A percentile compares a stretch with the other conserved stretches of the same genome.
These are phyloP conservation scores for Helicoverpa zea DNA, from an alignment of 1,140 invertebrate genomes.

Conservation along the genomic window DNA sequence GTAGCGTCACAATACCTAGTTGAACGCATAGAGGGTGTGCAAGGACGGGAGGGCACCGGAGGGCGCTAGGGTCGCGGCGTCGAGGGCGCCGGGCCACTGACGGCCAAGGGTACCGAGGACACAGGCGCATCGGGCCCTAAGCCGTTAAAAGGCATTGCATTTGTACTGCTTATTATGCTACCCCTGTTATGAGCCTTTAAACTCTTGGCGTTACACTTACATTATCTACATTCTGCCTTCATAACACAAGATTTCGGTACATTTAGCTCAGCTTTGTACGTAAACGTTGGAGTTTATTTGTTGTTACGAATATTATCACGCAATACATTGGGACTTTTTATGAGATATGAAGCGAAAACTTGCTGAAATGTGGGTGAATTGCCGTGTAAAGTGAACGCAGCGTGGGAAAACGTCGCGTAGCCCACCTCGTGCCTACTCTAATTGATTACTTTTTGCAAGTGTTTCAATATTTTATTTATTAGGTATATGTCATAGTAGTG, in stretches of 20 bases:
- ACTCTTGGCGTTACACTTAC: conserved; percentile 28
- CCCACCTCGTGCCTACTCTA: background rate
- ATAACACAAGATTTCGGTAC: background rate
- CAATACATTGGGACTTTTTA: conserved; percentile 20
- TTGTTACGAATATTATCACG: conserved; percentile 12
- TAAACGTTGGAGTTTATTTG: conserved; percentile 1
- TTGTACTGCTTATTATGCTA: conserved; percentile 53
- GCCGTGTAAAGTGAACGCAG: background rate
- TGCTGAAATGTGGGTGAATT: conserved; percentile 10
- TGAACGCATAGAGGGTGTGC: conserved; percentile 58
- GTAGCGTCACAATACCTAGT: conserved; percentile 43
- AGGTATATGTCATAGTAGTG: no score
- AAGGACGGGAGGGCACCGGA: conserved; percentile 61
- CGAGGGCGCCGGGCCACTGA: conserved; percentile 58
- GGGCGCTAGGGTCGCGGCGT: conserved; percentile 60
- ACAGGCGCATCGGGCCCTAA: conserved; percentile 55
- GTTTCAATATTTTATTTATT: conserved; percentile 6
- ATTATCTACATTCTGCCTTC: background rate
- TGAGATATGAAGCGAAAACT: conserved; percentile 20
- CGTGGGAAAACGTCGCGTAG: conserved; percentile 9
- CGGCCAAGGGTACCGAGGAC: conserved; percentile 63
- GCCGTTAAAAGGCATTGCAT: conserved; percentile 54
- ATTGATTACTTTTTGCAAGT: background rate
- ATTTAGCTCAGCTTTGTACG: background rate
- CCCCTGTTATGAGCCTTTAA: conserved; percentile 37